These are phyloP conservation scores for Thalassophryne amazonica DNA, from an alignment of 2,797 vertebrate species.

Conservation along the genomic window DNA sequence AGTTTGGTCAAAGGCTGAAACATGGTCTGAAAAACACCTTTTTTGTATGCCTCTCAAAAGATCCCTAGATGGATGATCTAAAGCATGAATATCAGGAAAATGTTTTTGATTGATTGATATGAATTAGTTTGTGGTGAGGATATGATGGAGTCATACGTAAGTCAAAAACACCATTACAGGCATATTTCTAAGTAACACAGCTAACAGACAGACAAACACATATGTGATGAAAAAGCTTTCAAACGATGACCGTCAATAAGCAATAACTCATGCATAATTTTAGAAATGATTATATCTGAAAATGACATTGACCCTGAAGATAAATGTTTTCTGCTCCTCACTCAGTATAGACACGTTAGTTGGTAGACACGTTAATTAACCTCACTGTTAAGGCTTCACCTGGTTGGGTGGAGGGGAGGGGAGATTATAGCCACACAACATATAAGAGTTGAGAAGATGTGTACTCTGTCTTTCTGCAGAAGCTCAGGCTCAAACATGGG, in stretches of 20 bases:
- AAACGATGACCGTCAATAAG: neutral
- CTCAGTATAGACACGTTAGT: neutral
- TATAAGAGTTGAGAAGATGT: constrained; percentile 24
- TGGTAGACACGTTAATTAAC: constrained; percentile 12
- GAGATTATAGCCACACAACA: constrained; percentile 1
- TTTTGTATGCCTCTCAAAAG: neutral
- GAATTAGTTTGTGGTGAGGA: too few relatives aligned
- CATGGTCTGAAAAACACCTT: neutral
- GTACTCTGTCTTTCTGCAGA: neutral
- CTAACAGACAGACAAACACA: too few relatives aligned
- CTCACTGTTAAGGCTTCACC: constrained; percentile 60
- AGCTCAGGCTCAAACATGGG: too few relatives aligned
- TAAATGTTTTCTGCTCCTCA: neutral
- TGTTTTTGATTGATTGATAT: too few relatives aligned
- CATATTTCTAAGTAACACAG: too few relatives aligned
- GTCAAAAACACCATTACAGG: too few relatives aligned
- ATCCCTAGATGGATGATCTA: too few relatives aligned
- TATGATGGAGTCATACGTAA: too few relatives aligned
- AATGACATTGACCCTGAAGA: neutral
- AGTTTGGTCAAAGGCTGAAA: neutral
- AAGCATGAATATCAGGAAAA: too few relatives aligned
- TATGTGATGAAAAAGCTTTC: too few relatives aligned
- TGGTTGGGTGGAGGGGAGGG: constrained; percentile 27
- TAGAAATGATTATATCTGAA: neutral
- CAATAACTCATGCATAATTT: neutral